These are phyloP conservation scores for Cyclophora albipunctata DNA, from an alignment of 2,888 invertebrate species.

Conservation along the genomic window DNA sequence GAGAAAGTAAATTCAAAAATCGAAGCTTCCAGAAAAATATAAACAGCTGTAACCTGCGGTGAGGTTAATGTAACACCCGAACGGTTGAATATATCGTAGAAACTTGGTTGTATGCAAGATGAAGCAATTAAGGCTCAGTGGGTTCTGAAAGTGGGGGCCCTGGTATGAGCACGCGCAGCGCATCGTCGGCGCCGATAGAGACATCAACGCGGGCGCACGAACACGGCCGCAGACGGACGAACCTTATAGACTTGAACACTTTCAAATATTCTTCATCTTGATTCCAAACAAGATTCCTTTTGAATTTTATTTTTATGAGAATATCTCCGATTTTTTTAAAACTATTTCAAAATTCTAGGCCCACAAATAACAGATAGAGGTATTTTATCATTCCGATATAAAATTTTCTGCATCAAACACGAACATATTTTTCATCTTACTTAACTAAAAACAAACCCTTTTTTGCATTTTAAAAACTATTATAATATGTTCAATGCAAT, in stretches of 20 bases:
- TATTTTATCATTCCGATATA: too few species aligned
- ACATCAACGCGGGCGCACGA: slow-evolving; percentile 58
- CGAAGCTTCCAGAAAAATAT: slow-evolving; percentile 26
- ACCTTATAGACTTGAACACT: slow-evolving; percentile 11
- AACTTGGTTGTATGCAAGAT: slow-evolving; percentile 64
- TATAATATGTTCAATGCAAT: too few species aligned
- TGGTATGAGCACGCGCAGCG: slow-evolving; percentile 51
- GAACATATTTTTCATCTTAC: too few species aligned
- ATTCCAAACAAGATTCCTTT: too few species aligned
- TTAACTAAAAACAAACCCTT: too few species aligned
- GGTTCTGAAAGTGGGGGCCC: slow-evolving; percentile 38
- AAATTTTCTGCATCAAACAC: too few species aligned
- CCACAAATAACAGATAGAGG: too few species aligned
- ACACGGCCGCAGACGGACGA: slow-evolving; percentile 17
- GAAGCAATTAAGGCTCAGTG: slow-evolving; percentile 72
- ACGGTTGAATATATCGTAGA: slow-evolving; percentile 47
- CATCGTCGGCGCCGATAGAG: slow-evolving; percentile 66
- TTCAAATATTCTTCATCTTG: not conserved
- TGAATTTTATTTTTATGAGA: too few species aligned
- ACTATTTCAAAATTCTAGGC: not conserved
- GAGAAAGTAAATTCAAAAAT: too few species aligned
- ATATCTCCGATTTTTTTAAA: too few species aligned
- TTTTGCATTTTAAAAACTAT: too few species aligned
- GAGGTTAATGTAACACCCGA: slow-evolving; percentile 41
- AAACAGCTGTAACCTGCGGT: slow-evolving; percentile 44